Percentiles rank a stretch among this genome's conserved stretches.
Conservation (phyloP, 2,113 vertebrate genomes). For the Empidonax traillii region DNA sequence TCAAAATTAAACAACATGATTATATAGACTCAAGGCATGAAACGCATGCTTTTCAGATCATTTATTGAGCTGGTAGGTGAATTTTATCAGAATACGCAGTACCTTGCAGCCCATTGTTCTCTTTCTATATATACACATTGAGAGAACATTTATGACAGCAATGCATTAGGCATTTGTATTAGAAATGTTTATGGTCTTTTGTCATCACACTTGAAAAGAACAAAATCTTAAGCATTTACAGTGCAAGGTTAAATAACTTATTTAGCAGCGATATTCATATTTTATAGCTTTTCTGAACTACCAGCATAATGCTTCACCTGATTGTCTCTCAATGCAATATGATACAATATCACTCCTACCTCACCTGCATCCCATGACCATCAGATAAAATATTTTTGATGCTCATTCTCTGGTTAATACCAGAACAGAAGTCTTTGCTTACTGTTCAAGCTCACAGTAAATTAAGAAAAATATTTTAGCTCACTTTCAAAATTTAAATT, state of each 20-base stretch:
- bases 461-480: neutral
- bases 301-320: neutral
- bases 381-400: neutral
- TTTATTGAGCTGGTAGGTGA: conserved; percentile 34
- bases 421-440: neutral
- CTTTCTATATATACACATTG: conserved; percentile 35
- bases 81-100: conserved; percentile 24
- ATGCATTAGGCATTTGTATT: conserved; percentile 22
- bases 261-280: neutral
- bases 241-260: conserved; percentile 31
- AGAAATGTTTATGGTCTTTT: conserved; percentile 52
- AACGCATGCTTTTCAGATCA: conserved; percentile 3
- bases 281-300: neutral
- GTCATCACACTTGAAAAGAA: conserved; percentile 31
- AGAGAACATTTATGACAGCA: conserved; percentile 51
- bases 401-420: neutral
- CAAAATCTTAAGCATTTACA: conserved; percentile 1
- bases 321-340: neutral
- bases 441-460: neutral
- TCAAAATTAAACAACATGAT: neutral
- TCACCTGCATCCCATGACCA: neutral
- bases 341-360: neutral
- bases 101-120: conserved; percentile 46
- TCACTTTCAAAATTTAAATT: neutral
- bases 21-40: neutral